Conservation (phyloP, 2,797 vertebrate species). For the Adrianichthys oophorus region DNA sequence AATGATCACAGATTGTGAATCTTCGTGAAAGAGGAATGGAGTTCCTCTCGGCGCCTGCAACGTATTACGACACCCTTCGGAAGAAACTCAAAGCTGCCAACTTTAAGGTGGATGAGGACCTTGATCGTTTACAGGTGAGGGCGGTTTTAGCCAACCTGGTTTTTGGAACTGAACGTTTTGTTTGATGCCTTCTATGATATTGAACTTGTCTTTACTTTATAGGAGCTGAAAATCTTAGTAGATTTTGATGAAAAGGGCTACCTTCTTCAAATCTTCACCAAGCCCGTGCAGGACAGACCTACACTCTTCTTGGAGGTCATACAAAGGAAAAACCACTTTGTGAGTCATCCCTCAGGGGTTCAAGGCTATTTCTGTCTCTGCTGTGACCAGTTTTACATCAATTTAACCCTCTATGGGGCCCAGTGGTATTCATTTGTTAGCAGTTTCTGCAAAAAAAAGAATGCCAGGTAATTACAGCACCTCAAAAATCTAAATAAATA, state of each 20-base stretch:
- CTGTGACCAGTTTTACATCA: neutral
- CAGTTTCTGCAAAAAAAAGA: no score
- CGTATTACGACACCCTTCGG: slow-evolving; percentile 76
- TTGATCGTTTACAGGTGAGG: slow-evolving; percentile 79
- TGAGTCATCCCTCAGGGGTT: slow-evolving; percentile 56
- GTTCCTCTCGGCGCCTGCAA: slow-evolving; percentile 80
- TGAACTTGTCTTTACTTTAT: slow-evolving; percentile 3
- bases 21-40: slow-evolving; percentile 81
- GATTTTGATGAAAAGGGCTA: slow-evolving; percentile 87
- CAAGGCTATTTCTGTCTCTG: neutral
- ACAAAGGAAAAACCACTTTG: slow-evolving; percentile 82
- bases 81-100: slow-evolving; percentile 80
- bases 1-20: slow-evolving; percentile 73
- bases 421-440: no score
- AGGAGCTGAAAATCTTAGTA: slow-evolving; percentile 84
- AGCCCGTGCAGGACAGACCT: slow-evolving; percentile 84
- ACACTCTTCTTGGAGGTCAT: slow-evolving; percentile 87
- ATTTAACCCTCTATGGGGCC: no score
- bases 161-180: neutral
- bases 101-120: slow-evolving; percentile 85
- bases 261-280: slow-evolving; percentile 87
- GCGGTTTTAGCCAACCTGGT: neutral
- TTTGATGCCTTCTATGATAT: neutral
- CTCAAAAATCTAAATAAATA: no score
- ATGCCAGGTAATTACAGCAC: no score